Percentiles rank a stretch among this genome's conserved stretches.
Evolutionary conservation across 2,888 invertebrate species (phyloP).

Genomic region (Cerastis rubricosa): DNA sequence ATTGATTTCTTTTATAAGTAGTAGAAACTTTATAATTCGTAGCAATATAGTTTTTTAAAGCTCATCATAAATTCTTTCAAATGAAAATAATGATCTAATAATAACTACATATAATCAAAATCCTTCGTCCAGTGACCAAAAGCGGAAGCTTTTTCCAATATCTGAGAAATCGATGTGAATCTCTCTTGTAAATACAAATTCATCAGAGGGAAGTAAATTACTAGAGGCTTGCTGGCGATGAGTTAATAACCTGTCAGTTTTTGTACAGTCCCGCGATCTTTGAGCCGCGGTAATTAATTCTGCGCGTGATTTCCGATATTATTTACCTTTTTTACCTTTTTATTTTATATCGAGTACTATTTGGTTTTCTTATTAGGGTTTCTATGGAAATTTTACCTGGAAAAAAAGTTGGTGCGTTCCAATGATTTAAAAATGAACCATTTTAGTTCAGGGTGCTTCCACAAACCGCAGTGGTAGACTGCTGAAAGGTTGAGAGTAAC

Average conservation of each 20-base stretch:
- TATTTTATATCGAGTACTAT: neutral
- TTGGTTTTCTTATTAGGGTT: neutral
- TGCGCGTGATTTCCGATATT: constrained; percentile 27
- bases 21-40: no score
- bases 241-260: constrained; percentile 48
- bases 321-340: constrained; percentile 8
- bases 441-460: neutral
- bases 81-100: neutral
- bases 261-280: constrained; percentile 16
- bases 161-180: constrained; percentile 10
- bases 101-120: neutral
- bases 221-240: constrained; percentile 18
- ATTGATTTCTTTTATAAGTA: no score
- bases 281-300: constrained; percentile 31
- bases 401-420: neutral
- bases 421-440: neutral
- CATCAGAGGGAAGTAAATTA: constrained; percentile 27
- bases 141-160: neutral
- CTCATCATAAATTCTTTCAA: neutral
- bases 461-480: neutral
- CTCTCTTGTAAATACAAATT: neutral
- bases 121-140: neutral
- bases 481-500: neutral
- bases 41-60: neutral
- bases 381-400: no score